Evolutionary conservation across 1,140 invertebrate species (phyloP), one percentile per base, ranked within the genome.

Genomic region (Diorhabda sublineata): DNA sequence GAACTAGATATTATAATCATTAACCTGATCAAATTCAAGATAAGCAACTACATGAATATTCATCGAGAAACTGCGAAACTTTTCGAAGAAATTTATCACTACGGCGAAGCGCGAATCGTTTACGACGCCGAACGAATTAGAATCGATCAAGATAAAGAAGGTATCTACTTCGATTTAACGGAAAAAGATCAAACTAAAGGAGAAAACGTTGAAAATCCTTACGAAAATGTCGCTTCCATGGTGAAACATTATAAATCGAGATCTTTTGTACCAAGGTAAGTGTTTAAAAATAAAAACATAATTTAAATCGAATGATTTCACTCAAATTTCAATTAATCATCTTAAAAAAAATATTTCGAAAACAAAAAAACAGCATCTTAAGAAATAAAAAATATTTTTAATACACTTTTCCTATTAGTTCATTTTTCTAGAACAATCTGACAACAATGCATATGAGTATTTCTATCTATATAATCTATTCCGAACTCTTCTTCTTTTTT

Each of bases 41-140:
- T 72, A 6, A 64, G 52, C 3, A 68, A 68, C 41, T 79, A 77
- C 56, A 81, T 86, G 75, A 84, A 84, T 67, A 78, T 85, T 6
- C 85, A 87, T 69, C 80, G 82, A 69, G 83, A 83, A 67, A 82
- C 84, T 2, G 77, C 85, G 42, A 80, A 84, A 74, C 71, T 86
- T 3, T 69, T 86, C 3, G 78, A 83, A n/a, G 83, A 85, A 9
- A 80, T 86, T 2, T 81, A 82, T 2, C 83, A 83, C 77, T 85
- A 83, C 81, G 84, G 84, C 6, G 81, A 83, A 44, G 81, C 81
- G 7, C 77, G 82, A 43, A 80, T 82, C 64, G 78, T 84, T 7
- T 86, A 86, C 69, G 83, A 86, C 74, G 81, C 85, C 67, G 83
- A 85, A 43, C 83, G 81, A 43, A 85, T 85, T 71, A 78, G 79